A percentile compares a stretch with the other conserved stretches of the same genome.
Evolutionary conservation across 2,113 vertebrate genomes (phyloP).

Genomic region (Brachypteracias leptosomus): DNA sequence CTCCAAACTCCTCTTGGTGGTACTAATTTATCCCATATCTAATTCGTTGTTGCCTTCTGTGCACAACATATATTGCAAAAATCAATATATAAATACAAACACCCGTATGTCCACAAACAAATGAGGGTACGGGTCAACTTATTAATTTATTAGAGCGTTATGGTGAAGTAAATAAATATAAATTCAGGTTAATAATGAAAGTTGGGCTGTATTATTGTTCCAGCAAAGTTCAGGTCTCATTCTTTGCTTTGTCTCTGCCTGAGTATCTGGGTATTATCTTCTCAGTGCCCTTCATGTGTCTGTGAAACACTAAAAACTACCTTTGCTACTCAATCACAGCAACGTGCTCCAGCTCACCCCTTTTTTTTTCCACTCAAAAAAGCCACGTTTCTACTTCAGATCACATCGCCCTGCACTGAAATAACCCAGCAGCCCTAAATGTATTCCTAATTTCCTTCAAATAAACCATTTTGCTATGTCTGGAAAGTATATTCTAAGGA

Average conservation of each 20-base stretch:
- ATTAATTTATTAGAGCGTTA: background rate
- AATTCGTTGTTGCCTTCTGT: background rate
- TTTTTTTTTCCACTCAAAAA: slow-evolving; percentile 5
- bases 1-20: background rate
- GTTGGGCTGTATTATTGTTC: background rate
- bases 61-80: accelerated
- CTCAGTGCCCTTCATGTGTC: background rate
- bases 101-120: accelerated
- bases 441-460: slow-evolving; percentile 52
- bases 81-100: background rate
- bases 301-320: background rate
- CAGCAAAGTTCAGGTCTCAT: background rate
- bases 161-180: background rate
- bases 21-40: background rate
- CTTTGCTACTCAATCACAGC: background rate
- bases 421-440: slow-evolving; percentile 52
- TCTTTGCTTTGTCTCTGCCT: background rate
- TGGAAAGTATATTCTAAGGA: background rate
- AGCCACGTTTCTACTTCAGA: background rate
- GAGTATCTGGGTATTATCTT: background rate
- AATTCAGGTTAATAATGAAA: background rate
- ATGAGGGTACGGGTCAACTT: background rate
- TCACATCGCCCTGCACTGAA: slow-evolving; percentile 19
- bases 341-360: background rate
- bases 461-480: slow-evolving; percentile 35